Conservation (phyloP, 2,888 invertebrate species). For the Trichogramma dendrolimi region DNA sequence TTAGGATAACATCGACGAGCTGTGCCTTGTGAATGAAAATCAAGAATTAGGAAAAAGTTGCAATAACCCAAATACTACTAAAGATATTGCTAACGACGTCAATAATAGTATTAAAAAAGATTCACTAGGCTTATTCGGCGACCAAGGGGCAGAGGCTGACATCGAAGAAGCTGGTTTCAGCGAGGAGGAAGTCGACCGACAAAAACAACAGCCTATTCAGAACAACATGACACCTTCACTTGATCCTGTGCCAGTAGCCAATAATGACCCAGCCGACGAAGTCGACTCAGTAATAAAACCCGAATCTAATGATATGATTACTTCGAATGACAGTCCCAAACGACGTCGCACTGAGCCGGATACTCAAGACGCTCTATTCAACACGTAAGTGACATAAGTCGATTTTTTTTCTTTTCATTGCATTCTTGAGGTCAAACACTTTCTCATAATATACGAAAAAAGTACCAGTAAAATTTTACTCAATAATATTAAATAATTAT, state of each 20-base stretch:
- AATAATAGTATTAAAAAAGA: not conserved
- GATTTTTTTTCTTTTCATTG: not conserved
- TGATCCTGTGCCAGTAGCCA: slow-evolving; percentile 39
- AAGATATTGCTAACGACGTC: too few relatives aligned
- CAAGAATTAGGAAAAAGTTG: not conserved
- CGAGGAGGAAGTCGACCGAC: slow-evolving; percentile 34
- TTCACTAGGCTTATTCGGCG: slow-evolving; percentile 30
- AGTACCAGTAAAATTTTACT: too few relatives aligned
- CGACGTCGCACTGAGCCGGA: slow-evolving; percentile 39
- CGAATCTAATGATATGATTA: not conserved
- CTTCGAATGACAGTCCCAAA: slow-evolving; percentile 27
- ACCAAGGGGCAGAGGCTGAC: slow-evolving; percentile 44
- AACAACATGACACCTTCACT: slow-evolving; percentile 48
- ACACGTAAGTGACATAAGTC: slow-evolving; percentile 37
- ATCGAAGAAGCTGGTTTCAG: slow-evolving; percentile 40
- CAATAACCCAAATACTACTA: too few relatives aligned
- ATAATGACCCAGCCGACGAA: slow-evolving; percentile 39
- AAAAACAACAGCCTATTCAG: not conserved
- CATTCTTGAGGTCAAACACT: too few relatives aligned
- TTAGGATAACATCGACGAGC: slow-evolving; percentile 50
- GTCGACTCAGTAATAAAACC: slow-evolving; percentile 36
- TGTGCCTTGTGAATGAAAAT: slow-evolving; percentile 46
- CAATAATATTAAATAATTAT: too few relatives aligned
- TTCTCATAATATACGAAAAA: too few relatives aligned
- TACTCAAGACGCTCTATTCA: slow-evolving; percentile 42